Evolutionary conservation across 2,888 invertebrate genomes (phyloP).

Genomic region (Synanthedon andrenaeformis): DNA sequence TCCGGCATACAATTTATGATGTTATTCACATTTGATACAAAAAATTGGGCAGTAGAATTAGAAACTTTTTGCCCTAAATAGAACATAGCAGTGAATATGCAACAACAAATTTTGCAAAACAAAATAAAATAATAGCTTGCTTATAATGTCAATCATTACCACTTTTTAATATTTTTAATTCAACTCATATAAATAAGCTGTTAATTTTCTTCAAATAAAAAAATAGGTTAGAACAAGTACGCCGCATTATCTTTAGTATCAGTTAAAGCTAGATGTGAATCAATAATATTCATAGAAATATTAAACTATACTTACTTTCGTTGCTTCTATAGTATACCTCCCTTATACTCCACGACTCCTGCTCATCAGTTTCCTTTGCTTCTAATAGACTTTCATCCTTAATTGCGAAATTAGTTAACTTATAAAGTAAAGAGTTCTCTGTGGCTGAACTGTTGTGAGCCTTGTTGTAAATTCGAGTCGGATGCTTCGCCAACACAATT

Average conservation of each 20-base stretch:
- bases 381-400: constrained; percentile 74
- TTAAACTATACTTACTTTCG: constrained; percentile 25
- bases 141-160: too few relatives aligned
- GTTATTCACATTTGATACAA: too few relatives aligned
- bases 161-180: too few relatives aligned
- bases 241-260: not conserved
- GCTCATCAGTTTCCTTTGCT: constrained; percentile 69
- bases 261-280: not conserved
- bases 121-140: too few relatives aligned
- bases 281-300: not conserved
- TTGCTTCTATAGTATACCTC: constrained; percentile 44
- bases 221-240: not conserved
- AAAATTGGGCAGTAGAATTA: too few relatives aligned
- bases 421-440: constrained; percentile 77
- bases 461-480: constrained; percentile 74
- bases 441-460: constrained; percentile 59
- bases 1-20: too few relatives aligned
- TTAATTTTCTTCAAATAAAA: too few relatives aligned
- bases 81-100: too few relatives aligned
- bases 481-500: constrained; percentile 81
- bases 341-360: constrained; percentile 64
- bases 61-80: too few relatives aligned
- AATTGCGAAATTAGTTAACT: constrained; percentile 82
- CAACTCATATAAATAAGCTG: too few relatives aligned
- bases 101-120: too few relatives aligned